Percentiles rank a stretch among this genome's conserved stretches.
Conservation (phyloP, 2,797 vertebrate species). For the Denticeps clupeoides region DNA sequence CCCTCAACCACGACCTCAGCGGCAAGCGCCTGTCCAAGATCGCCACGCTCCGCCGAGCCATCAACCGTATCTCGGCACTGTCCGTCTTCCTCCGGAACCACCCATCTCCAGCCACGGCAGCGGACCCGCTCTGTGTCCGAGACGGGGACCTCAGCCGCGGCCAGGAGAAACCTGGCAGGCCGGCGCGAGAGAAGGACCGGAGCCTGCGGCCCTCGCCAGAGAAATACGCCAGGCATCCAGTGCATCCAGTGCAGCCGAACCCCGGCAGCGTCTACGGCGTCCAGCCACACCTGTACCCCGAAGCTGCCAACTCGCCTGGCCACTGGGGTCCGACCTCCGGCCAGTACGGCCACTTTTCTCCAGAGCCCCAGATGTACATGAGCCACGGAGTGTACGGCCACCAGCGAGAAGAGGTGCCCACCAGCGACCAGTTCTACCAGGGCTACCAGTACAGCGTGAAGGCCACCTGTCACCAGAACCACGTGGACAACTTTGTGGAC, state of each 20-base stretch:
- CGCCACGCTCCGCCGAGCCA: constrained; percentile 83
- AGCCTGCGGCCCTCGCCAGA: not conserved
- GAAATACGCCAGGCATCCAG: constrained; percentile 6
- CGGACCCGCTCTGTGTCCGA: not conserved
- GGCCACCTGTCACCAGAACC: constrained; percentile 30
- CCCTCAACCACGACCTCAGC: constrained; percentile 77
- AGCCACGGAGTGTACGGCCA: constrained; percentile 11
- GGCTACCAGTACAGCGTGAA: constrained; percentile 20
- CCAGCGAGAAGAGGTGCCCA: constrained; percentile 5
- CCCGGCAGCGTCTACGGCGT: not conserved
- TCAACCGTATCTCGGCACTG: constrained; percentile 78
- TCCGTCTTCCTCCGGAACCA: constrained; percentile 70
- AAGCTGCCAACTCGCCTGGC: too few relatives aligned
- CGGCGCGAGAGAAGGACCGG: not conserved
- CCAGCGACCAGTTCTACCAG: not conserved
- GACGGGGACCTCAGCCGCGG: constrained; percentile 2
- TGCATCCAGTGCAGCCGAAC: not conserved
- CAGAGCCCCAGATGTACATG: constrained; percentile 4
- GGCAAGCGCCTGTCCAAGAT: constrained; percentile 95
- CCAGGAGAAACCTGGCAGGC: not conserved
- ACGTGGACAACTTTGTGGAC: constrained; percentile 15
- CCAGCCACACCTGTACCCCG: not conserved
- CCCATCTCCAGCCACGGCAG: constrained; percentile 24
- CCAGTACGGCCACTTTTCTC: not conserved
- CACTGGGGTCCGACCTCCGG: constrained; percentile 12